Percentiles rank a stretch among this genome's conserved stretches.
Conservation (phyloP, 2,797 vertebrate species). For the Syndactyla subalaris region DNA sequence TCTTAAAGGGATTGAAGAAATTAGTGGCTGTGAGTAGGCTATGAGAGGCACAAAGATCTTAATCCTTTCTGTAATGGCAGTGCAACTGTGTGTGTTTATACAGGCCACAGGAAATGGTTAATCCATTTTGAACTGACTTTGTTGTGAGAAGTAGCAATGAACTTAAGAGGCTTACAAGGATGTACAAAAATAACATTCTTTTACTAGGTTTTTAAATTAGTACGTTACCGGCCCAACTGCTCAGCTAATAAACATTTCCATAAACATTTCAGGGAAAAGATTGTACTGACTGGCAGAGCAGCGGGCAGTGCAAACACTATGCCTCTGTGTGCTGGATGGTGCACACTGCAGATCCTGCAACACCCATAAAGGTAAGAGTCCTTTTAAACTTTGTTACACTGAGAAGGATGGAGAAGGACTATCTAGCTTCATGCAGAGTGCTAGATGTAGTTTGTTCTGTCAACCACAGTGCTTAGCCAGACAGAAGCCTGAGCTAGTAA, state of each 20-base stretch:
- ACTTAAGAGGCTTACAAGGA: neutral
- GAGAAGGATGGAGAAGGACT: neutral
- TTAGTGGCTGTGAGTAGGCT: neutral
- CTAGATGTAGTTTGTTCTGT: neutral
- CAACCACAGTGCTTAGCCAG: neutral
- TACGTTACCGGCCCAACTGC: neutral
- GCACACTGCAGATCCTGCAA: neutral
- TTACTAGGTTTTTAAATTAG: neutral
- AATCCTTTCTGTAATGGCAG: neutral
- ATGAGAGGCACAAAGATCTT: neutral
- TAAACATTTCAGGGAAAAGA: neutral
- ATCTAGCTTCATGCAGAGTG: neutral
- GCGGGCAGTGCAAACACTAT: neutral
- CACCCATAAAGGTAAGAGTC: neutral
- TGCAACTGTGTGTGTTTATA: neutral
- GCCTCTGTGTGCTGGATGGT: neutral
- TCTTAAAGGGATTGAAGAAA: neutral
- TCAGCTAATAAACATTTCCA: neutral
- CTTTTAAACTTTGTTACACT: neutral
- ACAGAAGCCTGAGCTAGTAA: neutral
- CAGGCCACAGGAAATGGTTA: neutral
- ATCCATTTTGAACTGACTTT: neutral
- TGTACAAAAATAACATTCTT: neutral
- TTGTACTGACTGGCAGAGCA: neutral
- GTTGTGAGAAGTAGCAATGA: neutral